These are phyloP conservation scores for Diorhabda carinulata DNA, from an alignment of 1,140 invertebrate genomes.

Conservation along the genomic window DNA sequence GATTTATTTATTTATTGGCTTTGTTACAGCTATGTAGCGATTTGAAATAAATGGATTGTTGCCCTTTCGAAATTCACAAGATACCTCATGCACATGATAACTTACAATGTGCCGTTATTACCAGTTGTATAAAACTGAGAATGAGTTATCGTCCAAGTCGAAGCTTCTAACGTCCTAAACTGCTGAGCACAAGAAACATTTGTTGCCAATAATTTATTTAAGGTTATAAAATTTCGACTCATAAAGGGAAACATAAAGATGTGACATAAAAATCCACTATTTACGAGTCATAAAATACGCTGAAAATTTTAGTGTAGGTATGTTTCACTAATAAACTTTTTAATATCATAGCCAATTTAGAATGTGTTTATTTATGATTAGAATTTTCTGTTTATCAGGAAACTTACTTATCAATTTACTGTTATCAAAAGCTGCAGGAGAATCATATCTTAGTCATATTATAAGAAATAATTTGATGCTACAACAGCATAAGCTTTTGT, in stretches of 20 bases:
- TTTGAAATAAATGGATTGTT: not conserved
- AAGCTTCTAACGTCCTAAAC: not conserved
- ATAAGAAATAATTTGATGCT: too few species aligned
- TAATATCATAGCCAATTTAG: not conserved
- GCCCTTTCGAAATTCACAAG: not conserved
- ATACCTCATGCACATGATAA: not conserved
- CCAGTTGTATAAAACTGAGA: not conserved
- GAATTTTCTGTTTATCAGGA: too few species aligned
- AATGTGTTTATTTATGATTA: too few species aligned
- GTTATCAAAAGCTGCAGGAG: too few species aligned
- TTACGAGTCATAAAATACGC: not conserved
- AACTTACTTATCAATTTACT: too few species aligned
- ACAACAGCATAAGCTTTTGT: too few species aligned
- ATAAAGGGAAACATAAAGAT: not conserved
- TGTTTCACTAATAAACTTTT: not conserved
- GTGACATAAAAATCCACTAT: not conserved
- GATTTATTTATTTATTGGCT: too few species aligned
- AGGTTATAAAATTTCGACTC: not conserved
- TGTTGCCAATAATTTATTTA: slow-evolving; percentile 3
- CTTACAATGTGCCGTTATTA: not conserved
- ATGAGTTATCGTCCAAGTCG: not conserved
- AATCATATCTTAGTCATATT: too few species aligned
- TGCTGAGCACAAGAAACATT: not conserved
- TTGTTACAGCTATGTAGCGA: too few species aligned
- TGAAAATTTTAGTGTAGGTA: not conserved